Base-by-base conservation (phyloP, 2,797 vertebrate species). In the Pseudochirops corinnae region DNA sequence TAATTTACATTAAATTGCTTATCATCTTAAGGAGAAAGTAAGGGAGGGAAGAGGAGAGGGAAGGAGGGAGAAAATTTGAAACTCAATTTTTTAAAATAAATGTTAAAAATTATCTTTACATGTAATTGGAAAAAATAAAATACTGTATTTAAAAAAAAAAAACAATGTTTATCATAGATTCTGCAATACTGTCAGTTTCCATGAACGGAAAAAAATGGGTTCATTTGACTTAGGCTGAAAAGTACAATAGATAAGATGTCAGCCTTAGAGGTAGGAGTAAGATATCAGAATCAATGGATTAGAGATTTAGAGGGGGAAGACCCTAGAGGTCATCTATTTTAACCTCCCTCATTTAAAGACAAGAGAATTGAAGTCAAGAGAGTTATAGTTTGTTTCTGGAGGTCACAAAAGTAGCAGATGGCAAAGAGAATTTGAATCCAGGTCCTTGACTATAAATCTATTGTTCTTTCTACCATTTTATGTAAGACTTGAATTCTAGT, bases 301-400 rank as follows among this genome's bases (percentile, higher is more conserved):
- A 74, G n/a, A 39, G 5, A 74, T n/a, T 74, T n/a, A 74, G 31
- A 62, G 4, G 31, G 33, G 4, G 31, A 62, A 33, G 60, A 33
- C 29, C 31, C 31, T 16, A 33, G 31, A 62, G 60, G 31, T 62
- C 31, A 29, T 58, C 26, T 58, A 58, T 10, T 58, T 58, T 29
- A 62, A 62, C 31, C 60, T 93, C 53, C 33, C 55, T 39, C n/a
- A 92, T 95, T 93, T 94, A 93, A 52, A 92, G 12, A 93, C 58
- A 26, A 93, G 33, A n/a, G 92, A 92, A 94, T 26, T 33, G 28
- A 93, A 18, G 39, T 29, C 93, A 29, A 92, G 58, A 50, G 1
- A 82, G 28, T 1, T 24, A 16, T 52, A 93, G 90, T 31, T 16
- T 29, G 56, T 31, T 93, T 94, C 57, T 93, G 26, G 52, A 74